Percentiles rank a stretch among this genome's conserved stretches.
Conservation (phyloP, 2,113 vertebrate species). For the Leucopternis melanops region DNA sequence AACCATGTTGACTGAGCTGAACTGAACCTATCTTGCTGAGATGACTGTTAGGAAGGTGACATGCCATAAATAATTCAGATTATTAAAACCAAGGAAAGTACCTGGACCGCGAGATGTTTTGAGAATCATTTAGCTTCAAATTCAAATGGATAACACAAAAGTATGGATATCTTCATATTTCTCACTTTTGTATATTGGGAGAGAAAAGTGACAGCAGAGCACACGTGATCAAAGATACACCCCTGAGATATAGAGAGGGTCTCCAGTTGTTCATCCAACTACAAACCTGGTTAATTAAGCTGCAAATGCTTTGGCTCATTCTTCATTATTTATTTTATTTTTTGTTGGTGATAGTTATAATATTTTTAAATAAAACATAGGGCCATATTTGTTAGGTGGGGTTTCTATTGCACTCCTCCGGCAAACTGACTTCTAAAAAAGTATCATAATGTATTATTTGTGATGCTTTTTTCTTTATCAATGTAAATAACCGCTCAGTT, state of each 20-base stretch:
- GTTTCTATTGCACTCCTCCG: not conserved
- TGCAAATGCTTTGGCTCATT: not conserved
- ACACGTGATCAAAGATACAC: rapidly evolving
- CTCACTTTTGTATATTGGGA: not conserved
- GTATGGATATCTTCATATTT: not conserved
- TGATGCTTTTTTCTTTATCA: not conserved
- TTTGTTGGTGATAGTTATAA: not conserved
- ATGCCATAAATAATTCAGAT: not conserved
- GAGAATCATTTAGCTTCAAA: not conserved
- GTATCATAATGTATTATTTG: not conserved
- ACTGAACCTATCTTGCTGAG: not conserved
- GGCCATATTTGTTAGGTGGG: not conserved
- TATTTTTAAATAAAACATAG: not conserved
- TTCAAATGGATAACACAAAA: not conserved
- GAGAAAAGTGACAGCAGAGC: not conserved
- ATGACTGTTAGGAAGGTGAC: not conserved
- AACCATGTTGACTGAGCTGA: not conserved
- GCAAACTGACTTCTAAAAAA: not conserved
- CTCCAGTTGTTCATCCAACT: not conserved
- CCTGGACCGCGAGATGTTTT: not conserved
- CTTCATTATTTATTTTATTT: not conserved
- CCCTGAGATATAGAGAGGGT: not conserved
- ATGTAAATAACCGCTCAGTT: not conserved
- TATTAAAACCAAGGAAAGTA: not conserved
- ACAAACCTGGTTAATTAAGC: not conserved